Percentiles rank a stretch among this genome's conserved stretches.
Conservation (phyloP, 2,888 invertebrate species). For the Andrena camellia region DNA sequence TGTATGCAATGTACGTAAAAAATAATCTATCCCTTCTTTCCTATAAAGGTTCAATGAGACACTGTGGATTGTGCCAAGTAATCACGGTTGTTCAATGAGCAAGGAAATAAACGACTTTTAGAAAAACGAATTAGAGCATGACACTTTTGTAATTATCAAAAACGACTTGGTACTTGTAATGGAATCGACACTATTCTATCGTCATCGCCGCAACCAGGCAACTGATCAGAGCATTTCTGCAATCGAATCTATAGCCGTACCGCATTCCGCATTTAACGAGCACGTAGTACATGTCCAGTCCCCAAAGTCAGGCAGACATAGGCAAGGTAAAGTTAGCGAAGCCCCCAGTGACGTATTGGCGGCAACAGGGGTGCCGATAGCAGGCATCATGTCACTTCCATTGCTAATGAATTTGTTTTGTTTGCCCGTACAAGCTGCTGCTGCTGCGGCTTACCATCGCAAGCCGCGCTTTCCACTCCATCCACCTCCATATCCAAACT, state of each 20-base stretch:
- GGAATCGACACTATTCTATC: constrained; percentile 59
- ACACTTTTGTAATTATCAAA: constrained; percentile 36
- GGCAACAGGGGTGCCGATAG: constrained; percentile 83
- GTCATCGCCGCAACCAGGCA: constrained; percentile 57
- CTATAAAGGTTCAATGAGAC: constrained; percentile 22
- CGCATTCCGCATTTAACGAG: constrained; percentile 60
- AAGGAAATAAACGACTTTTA: constrained; percentile 61
- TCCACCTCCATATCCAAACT: constrained; percentile 83
- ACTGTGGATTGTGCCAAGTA: constrained; percentile 13
- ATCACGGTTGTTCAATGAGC: constrained; percentile 52
- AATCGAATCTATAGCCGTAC: constrained; percentile 70
- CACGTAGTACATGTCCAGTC: constrained; percentile 65
- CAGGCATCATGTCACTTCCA: constrained; percentile 89
- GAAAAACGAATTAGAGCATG: constrained; percentile 37
- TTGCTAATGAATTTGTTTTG: constrained; percentile 86
- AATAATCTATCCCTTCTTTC: constrained; percentile 7
- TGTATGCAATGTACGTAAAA: constrained; percentile 22
- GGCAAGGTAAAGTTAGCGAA: constrained; percentile 82
- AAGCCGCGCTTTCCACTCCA: constrained; percentile 80
- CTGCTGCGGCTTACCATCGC: constrained; percentile 83
- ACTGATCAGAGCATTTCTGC: constrained; percentile 67
- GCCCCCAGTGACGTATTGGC: constrained; percentile 83
- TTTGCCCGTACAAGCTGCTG: constrained; percentile 86
- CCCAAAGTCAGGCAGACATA: constrained; percentile 75
- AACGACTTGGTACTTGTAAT: constrained; percentile 61